These are phyloP conservation scores for Drosophila tsacasi DNA, from an alignment of 1,140 invertebrate species.

Conservation along the genomic window DNA sequence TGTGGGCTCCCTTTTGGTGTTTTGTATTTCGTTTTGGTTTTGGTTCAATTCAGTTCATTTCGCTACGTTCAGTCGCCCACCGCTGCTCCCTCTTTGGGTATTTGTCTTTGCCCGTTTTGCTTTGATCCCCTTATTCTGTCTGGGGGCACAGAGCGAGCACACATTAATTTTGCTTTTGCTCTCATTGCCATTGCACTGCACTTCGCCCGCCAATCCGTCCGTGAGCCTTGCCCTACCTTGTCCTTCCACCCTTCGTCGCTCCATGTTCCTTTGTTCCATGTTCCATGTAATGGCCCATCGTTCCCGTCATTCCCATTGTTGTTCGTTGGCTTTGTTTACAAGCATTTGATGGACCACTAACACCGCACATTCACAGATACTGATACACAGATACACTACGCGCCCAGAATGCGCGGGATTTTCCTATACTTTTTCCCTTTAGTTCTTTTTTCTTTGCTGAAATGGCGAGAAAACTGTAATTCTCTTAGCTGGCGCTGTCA, in stretches of 20 bases:
- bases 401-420: conserved; percentile 63
- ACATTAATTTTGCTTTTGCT: conserved; percentile 74
- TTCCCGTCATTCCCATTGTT: conserved; percentile 51
- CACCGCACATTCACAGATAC: conserved; percentile 55
- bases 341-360: conserved; percentile 81
- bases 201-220: conserved; percentile 63
- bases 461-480: conserved; percentile 80
- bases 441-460: conserved; percentile 3
- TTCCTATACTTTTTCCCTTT: conserved; percentile 37
- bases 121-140: conserved; percentile 80
- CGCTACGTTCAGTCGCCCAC: background rate
- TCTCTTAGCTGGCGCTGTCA: conserved; percentile 50
- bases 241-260: background rate
- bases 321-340: conserved; percentile 80
- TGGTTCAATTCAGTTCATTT: conserved; percentile 41
- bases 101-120: conserved; percentile 68
- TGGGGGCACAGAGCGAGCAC: conserved; percentile 41
- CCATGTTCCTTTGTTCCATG: conserved; percentile 4
- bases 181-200: conserved; percentile 74
- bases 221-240: background rate
- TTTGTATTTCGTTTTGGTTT: conserved; percentile 18
- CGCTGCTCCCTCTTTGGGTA: conserved; percentile 19
- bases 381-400: conserved; percentile 19
- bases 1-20: conserved; percentile 2
- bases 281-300: conserved; percentile 45